A percentile compares a stretch with the other conserved stretches of the same genome.
phyloP scores from a whole-genome alignment of 2,888 invertebrate genomes.

The Mesochorus sp. region DNA sequence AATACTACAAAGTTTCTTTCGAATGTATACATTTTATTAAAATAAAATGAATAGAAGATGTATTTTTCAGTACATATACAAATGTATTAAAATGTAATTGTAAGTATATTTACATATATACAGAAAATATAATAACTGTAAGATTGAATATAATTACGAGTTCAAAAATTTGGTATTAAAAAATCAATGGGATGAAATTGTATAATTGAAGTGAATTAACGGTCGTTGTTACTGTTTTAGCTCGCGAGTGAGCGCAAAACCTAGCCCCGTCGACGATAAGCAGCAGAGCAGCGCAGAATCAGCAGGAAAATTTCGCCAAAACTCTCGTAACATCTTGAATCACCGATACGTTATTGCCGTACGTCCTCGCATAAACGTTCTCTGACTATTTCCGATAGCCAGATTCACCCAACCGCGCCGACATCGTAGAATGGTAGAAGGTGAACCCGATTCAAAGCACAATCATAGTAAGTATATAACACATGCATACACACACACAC shows the following conservation, averaged over 20 bases:
- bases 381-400: slow-evolving; percentile 74
- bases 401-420: slow-evolving; percentile 78
- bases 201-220: neutral
- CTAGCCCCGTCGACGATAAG: slow-evolving; percentile 80
- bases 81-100: no score
- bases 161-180: no score
- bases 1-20: no score
- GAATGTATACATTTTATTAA: no score
- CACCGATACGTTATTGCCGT: slow-evolving; percentile 62
- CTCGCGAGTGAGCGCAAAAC: slow-evolving; percentile 80
- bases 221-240: slow-evolving; percentile 68
- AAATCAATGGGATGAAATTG: neutral
- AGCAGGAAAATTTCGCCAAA: slow-evolving; percentile 79
- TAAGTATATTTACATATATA: no score
- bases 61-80: no score
- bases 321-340: slow-evolving; percentile 62
- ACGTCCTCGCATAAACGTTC: slow-evolving; percentile 65
- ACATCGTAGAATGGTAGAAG: slow-evolving; percentile 94
- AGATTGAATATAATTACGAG: no score
- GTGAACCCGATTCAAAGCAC: slow-evolving; percentile 91
- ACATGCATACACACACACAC: no score
- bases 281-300: slow-evolving; percentile 80
- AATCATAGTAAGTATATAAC: slow-evolving; percentile 87
- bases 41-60: no score
- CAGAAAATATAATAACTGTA: no score